Evolutionary conservation across 2,797 vertebrate species (phyloP).

Genomic region (Chloroceryle inda): DNA sequence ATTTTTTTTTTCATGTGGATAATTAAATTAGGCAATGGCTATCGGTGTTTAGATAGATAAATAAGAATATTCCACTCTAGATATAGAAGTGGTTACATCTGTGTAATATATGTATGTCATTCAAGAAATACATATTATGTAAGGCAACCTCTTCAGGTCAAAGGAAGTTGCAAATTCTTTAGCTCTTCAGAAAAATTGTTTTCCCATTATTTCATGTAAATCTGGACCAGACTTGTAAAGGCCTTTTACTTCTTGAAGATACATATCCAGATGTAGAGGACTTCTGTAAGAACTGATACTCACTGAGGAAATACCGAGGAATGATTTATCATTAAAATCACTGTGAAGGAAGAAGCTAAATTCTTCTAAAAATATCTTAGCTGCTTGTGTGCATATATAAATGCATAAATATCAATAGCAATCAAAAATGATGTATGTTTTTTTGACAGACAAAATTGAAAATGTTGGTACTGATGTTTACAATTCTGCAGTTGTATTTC

Average conservation of each 20-base stretch:
- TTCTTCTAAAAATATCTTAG: background rate
- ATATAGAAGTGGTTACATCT: background rate
- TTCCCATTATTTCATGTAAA: background rate
- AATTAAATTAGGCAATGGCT: constrained; percentile 7
- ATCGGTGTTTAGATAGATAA: background rate
- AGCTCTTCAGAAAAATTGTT: background rate
- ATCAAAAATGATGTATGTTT: background rate
- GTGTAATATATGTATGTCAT: background rate
- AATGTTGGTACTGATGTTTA: background rate
- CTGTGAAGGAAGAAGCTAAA: background rate
- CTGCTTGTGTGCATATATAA: background rate
- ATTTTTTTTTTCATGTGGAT: background rate
- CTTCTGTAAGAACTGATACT: background rate
- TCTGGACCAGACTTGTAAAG: background rate
- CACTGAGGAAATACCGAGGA: background rate
- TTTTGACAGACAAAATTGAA: background rate
- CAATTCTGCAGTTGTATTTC: background rate
- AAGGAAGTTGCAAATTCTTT: background rate
- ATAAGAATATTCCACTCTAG: background rate
- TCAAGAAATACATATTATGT: background rate
- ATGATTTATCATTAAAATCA: background rate
- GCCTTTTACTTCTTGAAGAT: background rate
- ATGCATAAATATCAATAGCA: background rate
- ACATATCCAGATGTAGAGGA: background rate
- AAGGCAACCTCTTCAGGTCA: background rate